A percentile compares a stretch with the other conserved stretches of the same genome.
Evolutionary conservation across 1,140 invertebrate species (phyloP).

Genomic region (Brachionus plicatilis): DNA sequence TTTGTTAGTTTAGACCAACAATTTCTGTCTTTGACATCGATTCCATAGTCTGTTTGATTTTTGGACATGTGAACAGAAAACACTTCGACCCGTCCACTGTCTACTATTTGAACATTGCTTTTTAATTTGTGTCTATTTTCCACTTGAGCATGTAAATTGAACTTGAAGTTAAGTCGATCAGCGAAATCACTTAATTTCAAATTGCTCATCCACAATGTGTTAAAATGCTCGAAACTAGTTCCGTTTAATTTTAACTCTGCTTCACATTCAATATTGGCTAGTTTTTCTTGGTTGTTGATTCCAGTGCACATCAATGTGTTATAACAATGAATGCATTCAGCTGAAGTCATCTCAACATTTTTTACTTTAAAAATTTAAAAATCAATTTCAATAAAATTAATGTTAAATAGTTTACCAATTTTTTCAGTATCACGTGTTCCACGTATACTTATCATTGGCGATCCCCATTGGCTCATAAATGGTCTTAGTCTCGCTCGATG

Average conservation of each 20-base stretch:
- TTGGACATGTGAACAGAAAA: background rate
- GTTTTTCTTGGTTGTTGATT: background rate
- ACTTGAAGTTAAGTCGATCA: background rate
- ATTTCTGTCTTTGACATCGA: background rate
- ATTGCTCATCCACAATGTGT: background rate
- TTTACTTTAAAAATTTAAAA: background rate
- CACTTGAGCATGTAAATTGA: background rate
- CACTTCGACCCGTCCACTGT: background rate
- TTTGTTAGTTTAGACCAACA: background rate
- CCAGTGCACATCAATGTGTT: background rate
- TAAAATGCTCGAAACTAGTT: background rate
- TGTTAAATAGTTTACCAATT: background rate
- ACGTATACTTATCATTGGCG: background rate
- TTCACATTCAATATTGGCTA: background rate
- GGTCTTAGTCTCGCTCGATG: background rate
- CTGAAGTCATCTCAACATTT: background rate
- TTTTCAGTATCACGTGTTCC: background rate
- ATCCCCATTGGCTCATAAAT: constrained; percentile 10
- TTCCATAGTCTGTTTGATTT: background rate
- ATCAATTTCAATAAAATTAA: no score
- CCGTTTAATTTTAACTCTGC: background rate
- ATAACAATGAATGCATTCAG: background rate
- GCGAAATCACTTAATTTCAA: background rate
- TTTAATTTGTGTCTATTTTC: background rate
- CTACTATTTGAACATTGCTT: background rate